Base-by-base conservation (phyloP, 2,113 vertebrate genomes). In the Pycnonotus jocosus region DNA sequence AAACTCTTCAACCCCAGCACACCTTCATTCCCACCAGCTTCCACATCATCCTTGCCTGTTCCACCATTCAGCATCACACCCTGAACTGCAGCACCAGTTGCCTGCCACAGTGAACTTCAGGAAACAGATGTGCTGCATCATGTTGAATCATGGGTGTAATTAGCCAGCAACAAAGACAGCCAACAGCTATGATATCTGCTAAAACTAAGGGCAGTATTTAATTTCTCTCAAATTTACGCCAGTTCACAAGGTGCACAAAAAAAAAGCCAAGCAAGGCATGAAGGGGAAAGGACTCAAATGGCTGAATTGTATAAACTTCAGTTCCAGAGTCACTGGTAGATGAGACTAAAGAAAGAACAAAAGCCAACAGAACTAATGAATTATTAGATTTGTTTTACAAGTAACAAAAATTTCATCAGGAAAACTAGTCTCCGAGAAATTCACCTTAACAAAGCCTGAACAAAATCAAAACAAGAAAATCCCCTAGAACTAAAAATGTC, bases 51-150 rank as follows among this genome's bases (percentile, higher is more conserved):
- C 2, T 18, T 6, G 12, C 14, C 40, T 64, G 5, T 15, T 71
- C 16, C 31, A 64, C 10, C 27, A 7, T 19, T 12, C 0, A 0
- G 8, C 28, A 37, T 11, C 10, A 2, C n/a, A 53, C 4, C 4
- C n/a, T 54, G 27, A 71, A 6, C 22, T 81, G 15, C 51, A 68
- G 33, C 33, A 87, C 14, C 13, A 54, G 44, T 35, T 88, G 38
- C 12, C 35, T 84, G 38, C 5, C 47, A 81, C 64, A 35, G n/a
- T 6, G 61, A 40, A 70, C 86, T 81, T 12, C 31, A 45, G 62
- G 58, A 31, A 4, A 56, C 7, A 1, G 7, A 37, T 6, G 7
- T 48, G 37, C 48, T 54, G 22, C 45, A 18, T n/a, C 30, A 17
- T 12, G 16, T 7, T 37, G 15, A 73, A 28, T 57, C 30, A 24